Percentiles rank a stretch among this genome's conserved stretches.
These are phyloP conservation scores for Artibeus lituratus DNA, from an alignment of 2,797 vertebrate species.

Conservation along the genomic window DNA sequence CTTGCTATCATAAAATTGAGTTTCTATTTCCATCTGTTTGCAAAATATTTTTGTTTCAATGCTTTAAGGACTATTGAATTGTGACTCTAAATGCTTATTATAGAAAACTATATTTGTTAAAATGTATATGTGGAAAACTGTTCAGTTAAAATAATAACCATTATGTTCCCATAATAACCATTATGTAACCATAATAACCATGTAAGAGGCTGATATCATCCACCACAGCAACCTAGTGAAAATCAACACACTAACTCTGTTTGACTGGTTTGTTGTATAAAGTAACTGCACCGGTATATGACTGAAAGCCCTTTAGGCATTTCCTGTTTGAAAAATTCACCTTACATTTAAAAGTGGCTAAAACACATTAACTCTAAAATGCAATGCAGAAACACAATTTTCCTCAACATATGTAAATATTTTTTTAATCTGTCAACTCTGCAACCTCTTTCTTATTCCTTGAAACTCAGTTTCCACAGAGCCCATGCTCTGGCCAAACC, in stretches of 20 bases:
- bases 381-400: not conserved
- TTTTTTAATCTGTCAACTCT: not conserved
- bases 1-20: not conserved
- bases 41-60: slow-evolving; percentile 9
- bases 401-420: not conserved
- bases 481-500: not conserved
- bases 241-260: not conserved
- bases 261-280: not conserved
- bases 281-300: not conserved
- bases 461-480: not conserved
- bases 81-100: not conserved
- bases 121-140: not conserved
- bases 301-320: not conserved
- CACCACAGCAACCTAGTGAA: not conserved
- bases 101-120: not conserved
- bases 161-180: too few species aligned
- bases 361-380: not conserved
- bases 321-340: not conserved
- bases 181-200: not conserved
- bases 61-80: not conserved
- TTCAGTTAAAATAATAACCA: not conserved
- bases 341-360: not conserved
- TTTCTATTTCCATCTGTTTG: slow-evolving; percentile 7
- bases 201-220: not conserved
- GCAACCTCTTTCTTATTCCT: not conserved